A percentile compares a stretch with the other conserved stretches of the same genome.
Conservation (phyloP, 53 echinoderm and acorn worm genomes). For the Zoroaster sp. region DNA sequence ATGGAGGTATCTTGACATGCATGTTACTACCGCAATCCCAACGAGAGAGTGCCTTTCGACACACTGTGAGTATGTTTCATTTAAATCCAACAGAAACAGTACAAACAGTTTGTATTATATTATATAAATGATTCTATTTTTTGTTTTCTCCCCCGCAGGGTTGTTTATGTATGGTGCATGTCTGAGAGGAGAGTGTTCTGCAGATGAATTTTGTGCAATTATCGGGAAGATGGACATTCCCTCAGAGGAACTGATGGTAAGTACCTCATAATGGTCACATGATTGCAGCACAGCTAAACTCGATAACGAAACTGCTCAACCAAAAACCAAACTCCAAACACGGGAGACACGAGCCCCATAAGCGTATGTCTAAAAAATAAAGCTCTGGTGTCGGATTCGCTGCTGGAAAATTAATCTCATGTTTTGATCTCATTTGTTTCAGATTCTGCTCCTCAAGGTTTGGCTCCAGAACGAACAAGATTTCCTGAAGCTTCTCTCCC, state of each 20-base stretch:
- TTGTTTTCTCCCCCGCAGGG: slow-evolving; percentile 43
- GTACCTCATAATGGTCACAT: not conserved
- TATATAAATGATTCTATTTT: not conserved
- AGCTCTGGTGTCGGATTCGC: no score
- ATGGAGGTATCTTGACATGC: no score
- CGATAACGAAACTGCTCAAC: no score
- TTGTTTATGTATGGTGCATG: slow-evolving; percentile 82
- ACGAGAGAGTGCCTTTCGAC: no score
- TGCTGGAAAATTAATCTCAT: not conserved
- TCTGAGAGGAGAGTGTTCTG: slow-evolving; percentile 70
- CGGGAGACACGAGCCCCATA: no score
- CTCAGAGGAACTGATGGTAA: slow-evolving; percentile 67
- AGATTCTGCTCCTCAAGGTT: slow-evolving; percentile 88
- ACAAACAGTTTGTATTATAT: no score
- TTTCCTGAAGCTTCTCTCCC: slow-evolving; percentile 56
- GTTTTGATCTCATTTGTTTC: not conserved
- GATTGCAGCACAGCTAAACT: no score
- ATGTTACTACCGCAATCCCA: no score
- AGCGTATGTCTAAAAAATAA: no score
- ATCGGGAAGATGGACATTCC: slow-evolving; percentile 62
- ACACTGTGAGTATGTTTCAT: no score
- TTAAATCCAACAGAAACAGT: no score
- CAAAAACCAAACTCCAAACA: no score
- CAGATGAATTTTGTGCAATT: slow-evolving; percentile 64
- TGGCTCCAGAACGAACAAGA: slow-evolving; percentile 87